A percentile compares a stretch with the other conserved stretches of the same genome.
phyloP scores from a whole-genome alignment of 2,113 vertebrate genomes.

The Vulpes lagopus region DNA sequence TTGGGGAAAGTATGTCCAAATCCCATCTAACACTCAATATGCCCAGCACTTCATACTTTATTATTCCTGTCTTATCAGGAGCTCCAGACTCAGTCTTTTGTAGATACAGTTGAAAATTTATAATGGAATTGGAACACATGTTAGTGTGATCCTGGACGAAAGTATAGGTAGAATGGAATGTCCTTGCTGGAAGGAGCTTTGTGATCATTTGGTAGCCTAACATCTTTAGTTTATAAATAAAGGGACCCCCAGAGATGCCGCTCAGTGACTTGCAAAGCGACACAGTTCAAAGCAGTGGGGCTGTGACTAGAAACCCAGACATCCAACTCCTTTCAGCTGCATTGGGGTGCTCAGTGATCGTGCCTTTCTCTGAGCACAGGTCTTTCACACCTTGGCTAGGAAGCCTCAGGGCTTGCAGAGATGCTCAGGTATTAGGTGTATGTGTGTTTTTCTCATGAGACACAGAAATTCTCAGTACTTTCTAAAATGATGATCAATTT shows the following conservation, averaged over 20 bases:
- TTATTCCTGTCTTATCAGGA: background rate
- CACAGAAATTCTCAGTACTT: constrained; percentile 15
- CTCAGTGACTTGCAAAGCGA: background rate
- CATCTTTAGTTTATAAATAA: background rate
- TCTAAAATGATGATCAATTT: constrained; percentile 44
- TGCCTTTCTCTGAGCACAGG: background rate
- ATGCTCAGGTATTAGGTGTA: background rate
- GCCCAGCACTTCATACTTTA: background rate
- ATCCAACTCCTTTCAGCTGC: background rate
- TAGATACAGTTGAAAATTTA: background rate
- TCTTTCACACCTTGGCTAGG: background rate
- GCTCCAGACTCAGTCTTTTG: background rate
- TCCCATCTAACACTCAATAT: background rate
- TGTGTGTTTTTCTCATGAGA: background rate
- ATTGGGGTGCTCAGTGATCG: background rate
- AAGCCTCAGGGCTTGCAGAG: background rate
- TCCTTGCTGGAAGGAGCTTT: background rate
- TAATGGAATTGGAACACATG: background rate
- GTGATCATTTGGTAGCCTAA: background rate
- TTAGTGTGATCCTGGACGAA: background rate
- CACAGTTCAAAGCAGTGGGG: background rate
- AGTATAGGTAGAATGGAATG: background rate
- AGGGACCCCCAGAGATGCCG: background rate
- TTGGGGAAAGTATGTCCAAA: background rate
- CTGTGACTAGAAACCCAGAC: background rate